These are phyloP conservation scores for Suricata suricatta DNA, from an alignment of 2,113 vertebrate genomes.

Conservation along the genomic window DNA sequence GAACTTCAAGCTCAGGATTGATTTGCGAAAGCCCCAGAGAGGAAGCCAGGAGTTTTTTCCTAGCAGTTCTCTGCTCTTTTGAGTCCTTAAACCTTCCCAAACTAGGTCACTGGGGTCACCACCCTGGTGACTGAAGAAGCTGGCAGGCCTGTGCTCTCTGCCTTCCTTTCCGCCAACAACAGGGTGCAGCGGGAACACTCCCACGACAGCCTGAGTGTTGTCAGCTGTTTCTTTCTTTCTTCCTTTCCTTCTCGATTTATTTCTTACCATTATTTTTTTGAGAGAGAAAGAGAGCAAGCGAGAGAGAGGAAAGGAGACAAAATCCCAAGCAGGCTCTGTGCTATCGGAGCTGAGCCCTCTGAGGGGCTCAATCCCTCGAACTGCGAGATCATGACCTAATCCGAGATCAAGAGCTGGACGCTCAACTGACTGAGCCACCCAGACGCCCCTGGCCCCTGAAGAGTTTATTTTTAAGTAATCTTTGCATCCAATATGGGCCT, in stretches of 20 bases:
- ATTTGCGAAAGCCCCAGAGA: background rate
- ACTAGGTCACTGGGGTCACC: background rate
- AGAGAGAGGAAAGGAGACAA: too few relatives aligned
- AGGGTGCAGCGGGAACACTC: background rate
- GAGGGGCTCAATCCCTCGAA: too few relatives aligned
- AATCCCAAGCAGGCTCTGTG: too few relatives aligned
- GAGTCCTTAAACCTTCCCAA: background rate
- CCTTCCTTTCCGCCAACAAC: background rate
- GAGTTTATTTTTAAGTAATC: background rate
- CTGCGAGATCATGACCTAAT: too few relatives aligned
- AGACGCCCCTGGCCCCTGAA: too few relatives aligned
- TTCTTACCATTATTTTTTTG: background rate
- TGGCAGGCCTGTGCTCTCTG: background rate
- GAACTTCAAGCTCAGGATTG: background rate
- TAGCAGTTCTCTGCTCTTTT: background rate
- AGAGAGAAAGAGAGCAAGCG: too few relatives aligned
- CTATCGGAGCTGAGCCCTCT: too few relatives aligned
- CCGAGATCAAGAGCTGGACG: too few relatives aligned
- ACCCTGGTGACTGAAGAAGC: background rate
- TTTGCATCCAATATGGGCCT: background rate
- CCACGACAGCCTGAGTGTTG: background rate
- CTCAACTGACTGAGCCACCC: too few relatives aligned
- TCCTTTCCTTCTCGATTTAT: background rate
- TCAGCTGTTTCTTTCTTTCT: background rate
- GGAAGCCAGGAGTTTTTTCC: background rate